phyloP scores from a whole-genome alignment of 2,888 invertebrate species.

The Eristalis arbustorum region DNA sequence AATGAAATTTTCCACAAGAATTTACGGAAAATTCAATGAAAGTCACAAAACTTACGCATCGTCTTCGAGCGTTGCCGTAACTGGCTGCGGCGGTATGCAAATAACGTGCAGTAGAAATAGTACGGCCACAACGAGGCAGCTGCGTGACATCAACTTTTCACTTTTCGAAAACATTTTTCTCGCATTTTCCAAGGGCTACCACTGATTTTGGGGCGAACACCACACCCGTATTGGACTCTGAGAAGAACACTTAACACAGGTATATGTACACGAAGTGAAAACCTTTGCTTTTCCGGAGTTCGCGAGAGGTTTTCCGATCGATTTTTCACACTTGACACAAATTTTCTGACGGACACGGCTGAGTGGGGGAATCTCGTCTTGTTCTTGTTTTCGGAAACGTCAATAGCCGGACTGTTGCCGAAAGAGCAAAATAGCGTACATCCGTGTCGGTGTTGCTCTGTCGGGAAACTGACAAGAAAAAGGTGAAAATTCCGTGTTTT shows the following conservation, averaged over 20 bases:
- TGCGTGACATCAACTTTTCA: conserved; percentile 80
- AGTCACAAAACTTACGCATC: conserved; percentile 77
- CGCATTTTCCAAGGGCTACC: conserved; percentile 76
- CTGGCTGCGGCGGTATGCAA: conserved; percentile 76
- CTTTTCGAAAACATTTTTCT: conserved; percentile 79
- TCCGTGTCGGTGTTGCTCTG: conserved; percentile 56
- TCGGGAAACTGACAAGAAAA: conserved; percentile 57
- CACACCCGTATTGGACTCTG: background rate
- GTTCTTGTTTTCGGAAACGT: conserved; percentile 41
- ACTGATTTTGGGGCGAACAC: background rate
- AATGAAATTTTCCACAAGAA: background rate
- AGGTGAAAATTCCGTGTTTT: conserved; percentile 32
- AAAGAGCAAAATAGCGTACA: background rate
- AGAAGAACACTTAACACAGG: background rate
- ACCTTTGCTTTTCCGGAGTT: background rate
- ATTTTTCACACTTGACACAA: conserved; percentile 65
- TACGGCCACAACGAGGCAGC: conserved; percentile 78
- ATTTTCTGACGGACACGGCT: background rate
- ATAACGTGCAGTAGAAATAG: conserved; percentile 77
- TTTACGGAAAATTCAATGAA: background rate
- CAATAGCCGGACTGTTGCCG: conserved; percentile 25
- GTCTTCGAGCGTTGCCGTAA: conserved; percentile 78
- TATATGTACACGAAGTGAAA: background rate
- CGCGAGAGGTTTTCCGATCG: conserved; percentile 48
- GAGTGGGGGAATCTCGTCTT: conserved; percentile 6